A percentile compares a stretch with the other conserved stretches of the same genome.
phyloP scores from a whole-genome alignment of 2,113 vertebrate genomes.

The Parotia lawesii region DNA sequence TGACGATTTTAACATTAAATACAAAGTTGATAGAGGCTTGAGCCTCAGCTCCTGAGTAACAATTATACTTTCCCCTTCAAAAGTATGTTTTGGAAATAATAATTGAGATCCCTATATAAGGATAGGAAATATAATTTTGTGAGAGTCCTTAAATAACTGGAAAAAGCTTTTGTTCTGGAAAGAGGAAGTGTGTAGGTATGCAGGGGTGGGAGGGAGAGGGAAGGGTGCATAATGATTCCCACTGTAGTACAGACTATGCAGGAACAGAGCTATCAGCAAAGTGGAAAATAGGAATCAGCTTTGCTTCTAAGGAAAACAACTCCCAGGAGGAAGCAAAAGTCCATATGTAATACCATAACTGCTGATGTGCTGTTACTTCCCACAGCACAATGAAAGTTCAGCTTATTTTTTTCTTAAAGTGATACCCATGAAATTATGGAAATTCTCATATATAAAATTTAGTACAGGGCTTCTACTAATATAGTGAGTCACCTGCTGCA shows the following conservation, averaged over 20 bases:
- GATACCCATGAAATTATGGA: neutral
- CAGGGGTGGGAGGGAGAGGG: neutral
- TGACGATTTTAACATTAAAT: neutral
- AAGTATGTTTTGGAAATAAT: neutral
- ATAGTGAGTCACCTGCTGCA: neutral
- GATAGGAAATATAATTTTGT: neutral
- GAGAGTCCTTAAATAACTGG: slow-evolving; percentile 10
- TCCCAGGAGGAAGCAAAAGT: slow-evolving; percentile 42
- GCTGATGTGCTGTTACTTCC: slow-evolving; percentile 8
- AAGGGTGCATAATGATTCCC: slow-evolving; percentile 19
- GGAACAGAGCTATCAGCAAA: slow-evolving; percentile 33
- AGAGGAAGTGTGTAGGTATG: slow-evolving; percentile 26
- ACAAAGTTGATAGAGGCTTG: neutral
- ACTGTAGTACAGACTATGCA: neutral
- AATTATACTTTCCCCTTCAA: neutral
- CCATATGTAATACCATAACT: slow-evolving; percentile 26
- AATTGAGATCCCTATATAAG: neutral
- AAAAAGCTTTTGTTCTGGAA: slow-evolving; percentile 37
- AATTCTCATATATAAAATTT: neutral
- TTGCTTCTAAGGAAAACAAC: slow-evolving; percentile 50
- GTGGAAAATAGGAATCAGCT: slow-evolving; percentile 54
- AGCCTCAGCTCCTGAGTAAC: neutral
- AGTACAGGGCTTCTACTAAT: neutral
- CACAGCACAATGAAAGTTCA: neutral
- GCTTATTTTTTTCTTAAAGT: slow-evolving; percentile 5